These are phyloP conservation scores for human (Homo sapiens) DNA, from an alignment of 2,113 vertebrate species.

Conservation along the genomic window DNA sequence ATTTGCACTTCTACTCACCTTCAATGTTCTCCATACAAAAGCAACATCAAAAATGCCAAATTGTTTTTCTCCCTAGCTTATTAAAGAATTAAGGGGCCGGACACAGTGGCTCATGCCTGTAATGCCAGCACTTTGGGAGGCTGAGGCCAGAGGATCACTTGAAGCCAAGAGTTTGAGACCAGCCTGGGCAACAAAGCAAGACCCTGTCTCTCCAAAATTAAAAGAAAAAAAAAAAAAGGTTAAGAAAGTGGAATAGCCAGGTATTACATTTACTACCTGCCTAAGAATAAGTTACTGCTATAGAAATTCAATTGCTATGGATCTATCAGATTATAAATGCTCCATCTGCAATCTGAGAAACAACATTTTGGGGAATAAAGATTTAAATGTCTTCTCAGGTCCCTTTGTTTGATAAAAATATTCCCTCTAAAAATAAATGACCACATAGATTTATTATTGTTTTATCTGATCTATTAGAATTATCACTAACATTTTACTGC, in stretches of 20 bases:
- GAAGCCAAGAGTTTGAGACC: too few relatives aligned
- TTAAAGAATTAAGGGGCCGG: neutral
- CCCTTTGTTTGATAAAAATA: neutral
- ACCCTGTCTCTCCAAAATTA: too few relatives aligned
- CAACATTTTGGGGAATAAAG: neutral
- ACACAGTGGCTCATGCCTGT: too few relatives aligned
- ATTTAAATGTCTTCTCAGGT: neutral
- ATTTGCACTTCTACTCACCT: neutral
- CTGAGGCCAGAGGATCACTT: too few relatives aligned
- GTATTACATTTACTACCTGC: neutral
- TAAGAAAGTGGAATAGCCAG: neutral
- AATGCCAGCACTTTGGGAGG: too few relatives aligned
- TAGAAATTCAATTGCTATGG: neutral
- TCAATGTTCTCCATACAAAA: neutral
- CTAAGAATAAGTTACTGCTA: neutral
- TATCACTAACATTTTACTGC: neutral
- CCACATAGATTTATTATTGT: neutral
- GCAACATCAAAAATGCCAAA: neutral
- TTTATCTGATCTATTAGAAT: neutral
- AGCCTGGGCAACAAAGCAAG: too few relatives aligned
- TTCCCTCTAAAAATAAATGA: neutral
- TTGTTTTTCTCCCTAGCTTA: neutral
- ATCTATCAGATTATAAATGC: neutral
- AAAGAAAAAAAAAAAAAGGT: too few relatives aligned
- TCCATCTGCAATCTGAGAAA: neutral